Base-by-base conservation (phyloP, 2,113 vertebrate species). In the Gadus macrocephalus region DNA sequence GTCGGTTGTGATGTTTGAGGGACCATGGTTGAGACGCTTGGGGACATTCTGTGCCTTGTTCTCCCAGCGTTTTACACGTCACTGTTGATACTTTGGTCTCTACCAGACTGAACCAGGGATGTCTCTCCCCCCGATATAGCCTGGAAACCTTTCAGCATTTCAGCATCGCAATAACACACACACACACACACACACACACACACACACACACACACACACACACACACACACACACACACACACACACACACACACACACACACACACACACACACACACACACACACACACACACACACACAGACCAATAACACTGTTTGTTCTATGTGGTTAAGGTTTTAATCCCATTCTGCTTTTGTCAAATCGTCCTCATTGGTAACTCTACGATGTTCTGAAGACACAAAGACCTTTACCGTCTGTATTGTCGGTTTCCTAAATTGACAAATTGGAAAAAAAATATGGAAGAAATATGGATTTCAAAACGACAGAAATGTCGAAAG, bases 31-130 rank as follows among this genome's bases (percentile, higher is more conserved):
- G 70, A 66, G 15, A 76, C 69, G 73, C 69, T 68, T 71, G 68
- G 63, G 67, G 86, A 77, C 64, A 75, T 75, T 79, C 73, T 80
- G 83, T 86, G 85, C 81, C 86, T 87, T 88, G 81, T 79, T 80
- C 68, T 74, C 56, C 59, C 15, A 7, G 58, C 42, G 76, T 64
- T 71, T 67, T 72, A 49, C 7, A 59, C 7, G 3, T 53, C 65
- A 53, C 68, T 38, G 22, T 49, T 20, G 61, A 59, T n/a, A 49
- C 17, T 67, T 64, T 76, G 4, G 17, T 28, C 58, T 20, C 25
- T 69, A 42, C 70, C 69, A 67, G 27, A 53, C 49, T 61, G 60
- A 38, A 70, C 16, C 16, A 60, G 59, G 64, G 77, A 61, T 53
- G 27, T 66, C 77, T 68, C 79, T 77, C 76, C 70, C 80, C 80